Evolutionary conservation across 2,113 vertebrate species (phyloP).

Genomic region (human (Homo sapiens)): GRCh38 chr5:19299501-19300000

Average conservation of each 20-base stretch:
- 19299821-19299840: background rate
- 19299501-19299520: background rate
- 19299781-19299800: background rate
- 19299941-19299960: background rate
- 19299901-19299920: background rate
- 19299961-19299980: background rate
- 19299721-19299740: slow-evolving; percentile 25
- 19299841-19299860: background rate
- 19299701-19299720: slow-evolving; percentile 73
- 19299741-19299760: background rate
- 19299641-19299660: slow-evolving; percentile 76
- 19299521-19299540: background rate
- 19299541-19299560: slow-evolving; percentile 29
- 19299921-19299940: background rate
- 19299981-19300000: background rate
- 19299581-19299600: slow-evolving; percentile 42
- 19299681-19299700: slow-evolving; percentile 68
- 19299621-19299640: slow-evolving; percentile 69
- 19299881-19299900: background rate
- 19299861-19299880: background rate
- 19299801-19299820: background rate
- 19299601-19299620: slow-evolving; percentile 63
- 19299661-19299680: slow-evolving; percentile 68
- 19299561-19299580: slow-evolving; percentile 54
- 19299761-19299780: slow-evolving; percentile 30